Evolutionary conservation across 2,888 invertebrate genomes (phyloP), one percentile per base, ranked within the genome.

Genomic region (Adelognathus sp.): DNA sequence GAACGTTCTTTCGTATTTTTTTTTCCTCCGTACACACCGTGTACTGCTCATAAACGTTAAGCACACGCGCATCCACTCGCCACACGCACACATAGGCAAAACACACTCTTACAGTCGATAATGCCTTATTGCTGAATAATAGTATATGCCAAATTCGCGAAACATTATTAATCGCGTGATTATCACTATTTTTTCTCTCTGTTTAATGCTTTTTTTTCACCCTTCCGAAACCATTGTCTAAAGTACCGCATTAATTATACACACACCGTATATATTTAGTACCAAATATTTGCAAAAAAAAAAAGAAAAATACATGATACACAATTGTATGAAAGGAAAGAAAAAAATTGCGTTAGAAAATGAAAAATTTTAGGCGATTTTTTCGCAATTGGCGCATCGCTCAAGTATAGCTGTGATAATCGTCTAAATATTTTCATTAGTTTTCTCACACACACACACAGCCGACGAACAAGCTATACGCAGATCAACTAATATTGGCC

Each of bases 41-140:
- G n/a, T 44, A 50, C 31, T n/a, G 44, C 36, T 4, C 27, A 39
- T 33, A 29, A 60, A 29, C 63, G 24, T 46, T n/a, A 56, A 33
- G 36, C 50, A 39, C 56, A 21, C 63, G 36, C 39, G 9, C 21
- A 52, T 54, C 29, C 58, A 58, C 2, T 7, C 64, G 58, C n/a
- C n/a, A n/a, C 39, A 27, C 44, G 46, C 41, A 72, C 67, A 67
- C 54, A 29, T 39, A 66, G 58, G 33, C 71, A 66, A 52, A 41
- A 58, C 41, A n/a, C n/a, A 61, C 52, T 60, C 31, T 60, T 11
- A 60, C 41, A 75, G 36, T 76, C 66, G 46, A n/a, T 39, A 24
- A 71, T 58, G 66, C 64, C 64, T 71, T 76, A 76, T 76, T 76
- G 76, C 76, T 71, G 58, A 66, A 66, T 71, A 31, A n/a, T n/a